Evolutionary conservation across 2,797 vertebrate species (phyloP).

Genomic region (Okamejei kenojei): DNA sequence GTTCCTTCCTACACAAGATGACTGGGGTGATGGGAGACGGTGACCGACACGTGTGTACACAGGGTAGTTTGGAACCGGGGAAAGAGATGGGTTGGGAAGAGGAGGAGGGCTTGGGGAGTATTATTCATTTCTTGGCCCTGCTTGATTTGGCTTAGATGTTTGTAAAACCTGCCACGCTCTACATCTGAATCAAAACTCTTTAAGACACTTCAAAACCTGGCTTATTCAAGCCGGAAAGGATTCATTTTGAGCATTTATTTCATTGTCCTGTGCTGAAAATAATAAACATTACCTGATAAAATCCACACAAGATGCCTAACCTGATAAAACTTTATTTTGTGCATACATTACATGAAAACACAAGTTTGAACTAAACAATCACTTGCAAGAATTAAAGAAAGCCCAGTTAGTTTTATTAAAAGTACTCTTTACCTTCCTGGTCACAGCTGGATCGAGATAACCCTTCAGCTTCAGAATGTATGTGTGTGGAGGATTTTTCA

Average conservation of each 20-base stretch:
- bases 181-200: slow-evolving; percentile 54
- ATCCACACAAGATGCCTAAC: slow-evolving; percentile 43
- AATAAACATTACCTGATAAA: slow-evolving; percentile 32
- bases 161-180: slow-evolving; percentile 56
- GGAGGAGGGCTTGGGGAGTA: too few species aligned
- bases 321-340: too few species aligned
- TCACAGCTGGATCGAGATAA: slow-evolving; percentile 89
- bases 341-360: not conserved
- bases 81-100: too few species aligned
- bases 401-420: slow-evolving; percentile 9
- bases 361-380: not conserved
- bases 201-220: slow-evolving; percentile 60
- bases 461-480: slow-evolving; percentile 93
- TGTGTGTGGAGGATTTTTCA: slow-evolving; percentile 93
- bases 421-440: slow-evolving; percentile 77
- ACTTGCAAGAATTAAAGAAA: not conserved
- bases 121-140: not conserved
- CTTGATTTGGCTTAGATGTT: slow-evolving; percentile 50
- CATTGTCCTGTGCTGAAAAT: slow-evolving; percentile 38
- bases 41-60: too few species aligned
- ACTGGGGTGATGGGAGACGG: too few species aligned
- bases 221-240: slow-evolving; percentile 63
- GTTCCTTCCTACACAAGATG: too few species aligned
- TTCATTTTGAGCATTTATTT: slow-evolving; percentile 46
- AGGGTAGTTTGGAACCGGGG: too few species aligned